Evolutionary conservation across 2,113 vertebrate species (phyloP), one percentile per base, ranked within the genome.

Genomic region (Ophthalmolycus amberensis): DNA sequence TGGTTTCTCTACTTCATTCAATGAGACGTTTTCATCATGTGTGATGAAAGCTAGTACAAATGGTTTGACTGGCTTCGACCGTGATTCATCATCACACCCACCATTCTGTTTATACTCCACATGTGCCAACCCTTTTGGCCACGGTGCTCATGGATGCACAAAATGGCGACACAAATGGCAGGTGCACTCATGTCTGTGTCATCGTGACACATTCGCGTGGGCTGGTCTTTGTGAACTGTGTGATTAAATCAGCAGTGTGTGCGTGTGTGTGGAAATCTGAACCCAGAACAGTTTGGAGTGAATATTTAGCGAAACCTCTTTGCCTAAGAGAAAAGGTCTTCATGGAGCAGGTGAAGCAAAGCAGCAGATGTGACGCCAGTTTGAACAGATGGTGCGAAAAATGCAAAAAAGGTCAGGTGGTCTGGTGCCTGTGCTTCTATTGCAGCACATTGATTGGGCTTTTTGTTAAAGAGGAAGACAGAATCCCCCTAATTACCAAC

Each of bases 301-400:
- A 69, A 77, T 77, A 80, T 88, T 82, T 83, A 65, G 79, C 1
- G 0, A 59, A 72, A 56, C 25, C 42, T 50, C 29, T 62, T 29
- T 50, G 38, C 88, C 85, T 18, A 1, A 50, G 77, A 84, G 85
- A 44, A 7, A 0, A 52, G 75, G 50, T 58, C 79, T 40, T 56
- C 32, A 2, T 0, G 46, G 78, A 83, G 66, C 79, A 90, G 85
- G 81, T 88, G 83, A 88, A 77, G 71, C 76, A 1, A 1, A 83
- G 85, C 83, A 89, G 80, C 90, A 90, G 92, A 90, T 85, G 85
- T 81, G 71, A 79, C 64, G 72, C 56, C 0, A 52, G 62, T 76
- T 79, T 79, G 81, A 88, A 75, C 91, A 91, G 91, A 88, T 89
- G 91, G 88, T 52, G 60, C 58, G 64, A 77, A 84, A 72, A 72